Conservation (phyloP, 2,888 invertebrate genomes). For the Epirrhoe alternata region DNA sequence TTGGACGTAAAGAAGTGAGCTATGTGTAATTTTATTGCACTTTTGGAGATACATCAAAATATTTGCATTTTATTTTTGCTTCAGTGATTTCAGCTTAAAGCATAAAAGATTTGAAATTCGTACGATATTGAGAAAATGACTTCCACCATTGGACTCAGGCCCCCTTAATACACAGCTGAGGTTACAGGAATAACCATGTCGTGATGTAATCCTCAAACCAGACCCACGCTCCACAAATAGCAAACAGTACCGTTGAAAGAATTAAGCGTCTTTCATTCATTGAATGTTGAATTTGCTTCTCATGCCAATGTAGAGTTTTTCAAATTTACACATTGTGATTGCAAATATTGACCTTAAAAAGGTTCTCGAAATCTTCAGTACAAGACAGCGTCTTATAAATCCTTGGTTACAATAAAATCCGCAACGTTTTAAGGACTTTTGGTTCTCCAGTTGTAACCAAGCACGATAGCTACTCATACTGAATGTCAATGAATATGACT, state of each 20-base stretch:
- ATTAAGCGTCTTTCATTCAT: constrained; percentile 17
- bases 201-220: constrained; percentile 33
- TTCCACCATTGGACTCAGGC: constrained; percentile 1
- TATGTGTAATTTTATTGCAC: neutral
- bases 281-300: constrained; percentile 4
- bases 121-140: neutral
- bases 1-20: neutral
- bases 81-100: neutral
- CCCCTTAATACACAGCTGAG: constrained; percentile 5
- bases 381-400: too few relatives aligned
- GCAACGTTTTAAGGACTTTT: constrained; percentile 24
- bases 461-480: constrained; percentile 41
- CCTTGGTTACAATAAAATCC: neutral
- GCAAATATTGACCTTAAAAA: too few relatives aligned
- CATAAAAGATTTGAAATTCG: neutral
- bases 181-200: constrained; percentile 28
- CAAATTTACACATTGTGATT: neutral
- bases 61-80: neutral
- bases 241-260: constrained; percentile 7
- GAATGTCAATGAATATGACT: constrained; percentile 70
- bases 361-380: too few relatives aligned
- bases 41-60: neutral
- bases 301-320: neutral
- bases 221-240: constrained; percentile 30
- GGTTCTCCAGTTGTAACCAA: constrained; percentile 42